phyloP scores from a whole-genome alignment of 2,113 vertebrate species.

The Origma solitaria region DNA sequence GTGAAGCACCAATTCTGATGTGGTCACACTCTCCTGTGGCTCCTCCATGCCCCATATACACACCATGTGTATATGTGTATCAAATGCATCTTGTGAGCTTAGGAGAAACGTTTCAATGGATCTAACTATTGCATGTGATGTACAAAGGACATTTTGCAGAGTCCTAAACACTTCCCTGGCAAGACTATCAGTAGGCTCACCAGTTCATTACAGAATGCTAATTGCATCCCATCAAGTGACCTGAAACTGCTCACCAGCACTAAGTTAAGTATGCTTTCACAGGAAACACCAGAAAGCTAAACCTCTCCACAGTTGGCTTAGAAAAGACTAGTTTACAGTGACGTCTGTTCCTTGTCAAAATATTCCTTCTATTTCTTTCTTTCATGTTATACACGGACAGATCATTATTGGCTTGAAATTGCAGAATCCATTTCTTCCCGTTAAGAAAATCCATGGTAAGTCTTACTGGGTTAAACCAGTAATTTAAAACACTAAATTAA shows the following conservation, averaged over 20 bases:
- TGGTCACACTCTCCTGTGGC: neutral
- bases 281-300: slow-evolving; percentile 27
- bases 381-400: neutral
- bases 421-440: slow-evolving; percentile 47
- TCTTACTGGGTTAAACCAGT: slow-evolving; percentile 18
- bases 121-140: neutral
- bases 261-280: neutral
- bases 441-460: slow-evolving; percentile 38
- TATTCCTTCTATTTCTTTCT: slow-evolving; percentile 36
- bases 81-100: neutral
- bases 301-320: neutral
- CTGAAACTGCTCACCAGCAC: slow-evolving; percentile 7
- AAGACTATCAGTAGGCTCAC: neutral
- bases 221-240: slow-evolving; percentile 12
- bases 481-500: neutral
- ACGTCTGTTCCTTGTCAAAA: slow-evolving; percentile 44
- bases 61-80: neutral
- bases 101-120: neutral
- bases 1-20: slow-evolving; percentile 49
- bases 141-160: neutral
- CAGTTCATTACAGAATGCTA: slow-evolving; percentile 16
- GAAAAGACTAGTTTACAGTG: slow-evolving; percentile 27
- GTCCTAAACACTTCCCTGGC: neutral
- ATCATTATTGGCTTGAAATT: slow-evolving; percentile 50
- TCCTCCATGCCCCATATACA: accelerated